Evolutionary conservation across 2,888 invertebrate species (phyloP).

Genomic region (Harmothoe impar): DNA sequence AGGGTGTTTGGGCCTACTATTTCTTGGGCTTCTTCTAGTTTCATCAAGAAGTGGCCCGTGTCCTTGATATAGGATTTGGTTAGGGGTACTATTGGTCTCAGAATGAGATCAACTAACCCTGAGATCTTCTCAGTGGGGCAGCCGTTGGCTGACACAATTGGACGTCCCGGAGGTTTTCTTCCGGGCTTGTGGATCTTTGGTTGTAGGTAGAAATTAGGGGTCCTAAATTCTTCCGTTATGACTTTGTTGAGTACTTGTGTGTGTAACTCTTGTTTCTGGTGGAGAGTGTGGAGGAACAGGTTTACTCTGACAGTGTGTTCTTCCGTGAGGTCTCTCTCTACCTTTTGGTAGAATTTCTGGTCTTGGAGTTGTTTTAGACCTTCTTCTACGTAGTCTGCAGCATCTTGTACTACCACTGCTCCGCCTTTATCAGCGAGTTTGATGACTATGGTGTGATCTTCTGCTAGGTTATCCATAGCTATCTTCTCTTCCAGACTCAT

Average conservation of each 20-base stretch:
- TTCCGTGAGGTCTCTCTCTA: neutral
- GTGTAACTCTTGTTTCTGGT: too few species aligned
- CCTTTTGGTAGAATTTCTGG: neutral
- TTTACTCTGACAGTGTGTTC: neutral
- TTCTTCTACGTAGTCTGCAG: neutral
- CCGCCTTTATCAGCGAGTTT: neutral
- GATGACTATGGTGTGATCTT: neutral
- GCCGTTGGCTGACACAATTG: neutral
- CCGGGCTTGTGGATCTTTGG: neutral
- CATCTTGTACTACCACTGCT: neutral
- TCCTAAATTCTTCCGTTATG: neutral
- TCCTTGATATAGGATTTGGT: too few species aligned
- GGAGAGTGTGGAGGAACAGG: neutral
- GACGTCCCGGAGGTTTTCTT: neutral
- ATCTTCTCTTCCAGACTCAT: neutral
- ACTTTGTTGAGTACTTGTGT: neutral
- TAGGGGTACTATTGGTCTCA: neutral
- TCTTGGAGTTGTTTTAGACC: neutral
- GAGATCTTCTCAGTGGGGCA: conserved; percentile 7
- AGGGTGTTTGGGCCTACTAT: neutral
- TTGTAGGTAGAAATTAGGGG: neutral
- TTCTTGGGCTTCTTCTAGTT: neutral
- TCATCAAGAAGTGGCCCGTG: neutral
- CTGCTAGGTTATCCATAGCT: neutral
- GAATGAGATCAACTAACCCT: neutral